Base-by-base conservation (phyloP, 1,140 invertebrate species). In the Lordiphosa mommai region DNA sequence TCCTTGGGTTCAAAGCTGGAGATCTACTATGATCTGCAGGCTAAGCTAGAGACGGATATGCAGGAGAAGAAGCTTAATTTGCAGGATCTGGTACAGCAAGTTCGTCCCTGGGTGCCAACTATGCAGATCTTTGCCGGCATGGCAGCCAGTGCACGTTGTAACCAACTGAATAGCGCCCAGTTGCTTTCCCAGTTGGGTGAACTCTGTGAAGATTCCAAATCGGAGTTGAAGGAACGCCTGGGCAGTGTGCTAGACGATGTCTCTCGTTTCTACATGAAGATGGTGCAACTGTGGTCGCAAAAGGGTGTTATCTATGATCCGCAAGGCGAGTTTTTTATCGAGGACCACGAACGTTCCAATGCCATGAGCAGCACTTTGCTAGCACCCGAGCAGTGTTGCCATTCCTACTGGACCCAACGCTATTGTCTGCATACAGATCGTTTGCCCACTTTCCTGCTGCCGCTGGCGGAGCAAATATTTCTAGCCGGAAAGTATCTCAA, bases 231-330 rank as follows among this genome's bases (percentile, higher is more conserved):
- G 10, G 57, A 53, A 0, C 23, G 47, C 0, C 16, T 76, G 0
- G 16, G 13, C 4, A 5, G 17, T 10, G n/a, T 72, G 7, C 2
- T 82, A 8, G 32, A 20, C 0, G 43, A 43, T 0, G 60, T 72
- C 0, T 47, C 63, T 0, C 27, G 48, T 1, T 23, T 41, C n/a
- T 84, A 84, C 20, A 85, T 84, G 77, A 84, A 84, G 12, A 72
- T 85, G 16, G 79, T 84, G 4, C 79, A 84, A 29, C 10, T 77
- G 8, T 84, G 77, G 77, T 77, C 48, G 0, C 77, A 84, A 16
- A 77, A 85, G 36, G 77, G 77, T 0, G 37, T 77, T 0, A 29
- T 84, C 4, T 72, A 72, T 40, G 77, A 84, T 14, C 6, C 40
- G 0, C 52, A 59, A 0, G 16, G 38, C 1, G 79, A 84, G 38